Conservation (phyloP, 2,888 invertebrate genomes). For the Neoscelio sp. region DNA sequence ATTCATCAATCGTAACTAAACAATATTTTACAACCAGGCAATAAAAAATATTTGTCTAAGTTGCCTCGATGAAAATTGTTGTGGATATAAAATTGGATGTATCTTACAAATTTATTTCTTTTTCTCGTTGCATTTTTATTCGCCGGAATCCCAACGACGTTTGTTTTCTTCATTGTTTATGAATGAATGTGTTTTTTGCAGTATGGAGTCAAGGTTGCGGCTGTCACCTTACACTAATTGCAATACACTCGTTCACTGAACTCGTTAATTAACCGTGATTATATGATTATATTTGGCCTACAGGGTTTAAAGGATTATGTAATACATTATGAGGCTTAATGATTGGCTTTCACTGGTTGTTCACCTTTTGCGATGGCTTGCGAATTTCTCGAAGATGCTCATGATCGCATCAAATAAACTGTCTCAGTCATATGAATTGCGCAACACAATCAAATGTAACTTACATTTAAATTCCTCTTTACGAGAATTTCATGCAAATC, state of each 20-base stretch:
- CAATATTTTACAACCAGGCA: too few species aligned
- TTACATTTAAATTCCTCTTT: slow-evolving; percentile 3
- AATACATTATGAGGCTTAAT: slow-evolving; percentile 67
- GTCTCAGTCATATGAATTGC: slow-evolving; percentile 35
- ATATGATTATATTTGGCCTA: slow-evolving; percentile 54
- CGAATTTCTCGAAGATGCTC: slow-evolving; percentile 47
- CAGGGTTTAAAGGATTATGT: slow-evolving; percentile 40
- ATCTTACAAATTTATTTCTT: slow-evolving; percentile 3
- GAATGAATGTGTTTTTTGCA: slow-evolving; percentile 31
- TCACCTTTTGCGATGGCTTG: slow-evolving; percentile 76
- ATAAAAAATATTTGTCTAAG: too few species aligned
- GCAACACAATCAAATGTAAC: slow-evolving; percentile 11
- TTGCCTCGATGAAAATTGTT: too few species aligned
- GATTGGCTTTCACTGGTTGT: slow-evolving; percentile 80
- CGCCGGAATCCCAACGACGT: too few species aligned
- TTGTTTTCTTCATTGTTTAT: slow-evolving; percentile 15
- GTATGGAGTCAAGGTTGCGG: slow-evolving; percentile 36
- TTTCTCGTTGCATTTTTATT: too few species aligned
- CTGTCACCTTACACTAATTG: slow-evolving; percentile 48
- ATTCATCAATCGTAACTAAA: too few species aligned
- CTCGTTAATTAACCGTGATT: slow-evolving; percentile 43
- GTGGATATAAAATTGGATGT: too few species aligned
- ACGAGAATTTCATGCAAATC: slow-evolving; percentile 6
- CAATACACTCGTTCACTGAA: slow-evolving; percentile 18
- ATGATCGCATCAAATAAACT: slow-evolving; percentile 54